phyloP scores from a whole-genome alignment of 2,113 vertebrate species.

The Porphyrio hochstetteri region DNA sequence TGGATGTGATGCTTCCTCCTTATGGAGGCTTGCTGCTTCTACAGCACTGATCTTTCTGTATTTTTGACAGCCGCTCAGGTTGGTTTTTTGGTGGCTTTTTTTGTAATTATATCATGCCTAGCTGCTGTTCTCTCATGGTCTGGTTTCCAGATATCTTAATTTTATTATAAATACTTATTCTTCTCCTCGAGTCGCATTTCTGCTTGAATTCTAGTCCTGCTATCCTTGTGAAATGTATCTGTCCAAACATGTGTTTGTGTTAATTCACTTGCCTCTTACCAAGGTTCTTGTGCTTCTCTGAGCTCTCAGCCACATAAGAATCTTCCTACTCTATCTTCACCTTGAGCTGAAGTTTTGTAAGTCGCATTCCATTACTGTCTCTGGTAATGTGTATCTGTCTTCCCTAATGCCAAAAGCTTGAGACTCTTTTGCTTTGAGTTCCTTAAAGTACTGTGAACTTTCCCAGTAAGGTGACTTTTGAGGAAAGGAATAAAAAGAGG shows the following conservation, averaged over 20 bases:
- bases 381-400: background rate
- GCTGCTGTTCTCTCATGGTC: background rate
- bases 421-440: background rate
- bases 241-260: rapidly evolving
- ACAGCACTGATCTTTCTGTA: background rate
- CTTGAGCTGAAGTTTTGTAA: background rate
- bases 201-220: background rate
- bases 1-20: background rate
- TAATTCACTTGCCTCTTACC: background rate
- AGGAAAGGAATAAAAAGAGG: background rate
- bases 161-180: background rate
- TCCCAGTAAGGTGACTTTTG: background rate
- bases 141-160: background rate
- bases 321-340: background rate
- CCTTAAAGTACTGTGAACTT: background rate
- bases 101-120: background rate
- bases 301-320: rapidly evolving
- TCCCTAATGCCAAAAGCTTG: background rate
- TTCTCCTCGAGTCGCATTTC: background rate
- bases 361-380: background rate
- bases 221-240: background rate
- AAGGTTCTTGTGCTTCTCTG: too few species aligned
- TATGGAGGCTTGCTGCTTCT: background rate
- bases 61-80: background rate
- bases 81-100: background rate